Evolutionary conservation across 2,888 invertebrate species (phyloP), one percentile per base, ranked within the genome.

Genomic region (Steinernema carpocapsae): DNA sequence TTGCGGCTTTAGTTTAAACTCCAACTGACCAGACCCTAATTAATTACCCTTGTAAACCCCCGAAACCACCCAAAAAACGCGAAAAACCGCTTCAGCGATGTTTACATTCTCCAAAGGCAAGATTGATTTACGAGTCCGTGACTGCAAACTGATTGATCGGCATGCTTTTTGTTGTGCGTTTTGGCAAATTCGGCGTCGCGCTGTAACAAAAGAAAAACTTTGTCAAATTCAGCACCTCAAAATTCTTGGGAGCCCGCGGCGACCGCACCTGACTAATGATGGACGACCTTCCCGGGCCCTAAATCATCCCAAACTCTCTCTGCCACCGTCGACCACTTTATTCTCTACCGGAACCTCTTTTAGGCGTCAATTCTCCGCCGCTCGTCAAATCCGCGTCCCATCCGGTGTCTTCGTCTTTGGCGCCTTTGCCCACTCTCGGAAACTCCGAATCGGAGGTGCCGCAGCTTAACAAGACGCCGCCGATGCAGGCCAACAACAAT

Each of bases 251-350:
- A 37, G 37, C 10, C 64, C 17, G 64, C 26, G 37, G 32, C 22
- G 56, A 14, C 64, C 64, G 14, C 64, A 32, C 64, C 64, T 32
- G 64, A 64, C 64, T 19, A 32, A 64, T 64, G 64, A 64, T 64
- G 24, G 29, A 64, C 29, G 32, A 64, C 64, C 64, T 7, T 29
- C 32, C 12, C 32, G 17, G 17, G 64, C n/a, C 22, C 4, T 37
- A 29, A 29, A 64, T 64, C 64, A 64, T 64, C 26, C 14, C 64
- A 32, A 48, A 17, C 48, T 48, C 48, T 48, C 19, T 14, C 48
- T 14, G 6, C 17, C 4, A 48, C 2, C 48, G 48, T 14, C n/a
- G 3, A 7, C 14, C 48, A 48, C 19, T 48, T 48, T 14, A 48
- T 17, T 64, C 56, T 56, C 48, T 7, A 52, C 19, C 24, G 1